phyloP scores from a whole-genome alignment of 2,888 invertebrate species.

The Octodonta nipae region DNA sequence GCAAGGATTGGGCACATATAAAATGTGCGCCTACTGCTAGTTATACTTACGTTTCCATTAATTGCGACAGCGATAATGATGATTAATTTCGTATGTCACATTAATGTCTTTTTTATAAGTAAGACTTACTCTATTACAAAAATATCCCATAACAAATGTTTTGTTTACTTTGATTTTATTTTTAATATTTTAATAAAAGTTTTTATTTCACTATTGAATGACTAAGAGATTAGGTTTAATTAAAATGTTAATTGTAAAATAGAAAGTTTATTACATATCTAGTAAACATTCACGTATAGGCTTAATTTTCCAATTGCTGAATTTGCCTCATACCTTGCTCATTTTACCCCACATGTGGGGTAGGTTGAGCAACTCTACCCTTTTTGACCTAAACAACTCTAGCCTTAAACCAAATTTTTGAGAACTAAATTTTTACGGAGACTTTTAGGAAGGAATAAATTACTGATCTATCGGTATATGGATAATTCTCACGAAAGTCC shows the following conservation, averaged over 20 bases:
- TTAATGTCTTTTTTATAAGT: not conserved
- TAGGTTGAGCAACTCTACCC: not conserved
- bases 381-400: not conserved
- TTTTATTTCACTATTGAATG: not conserved
- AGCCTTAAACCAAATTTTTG: not conserved
- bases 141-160: not conserved
- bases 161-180: not conserved
- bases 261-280: not conserved
- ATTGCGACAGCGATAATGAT: slow-evolving; percentile 1
- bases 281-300: no score
- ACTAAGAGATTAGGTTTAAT: not conserved
- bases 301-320: not conserved
- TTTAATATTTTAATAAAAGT: no score
- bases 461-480: slow-evolving; percentile 1
- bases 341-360: not conserved
- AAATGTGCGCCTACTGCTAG: no score
- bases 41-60: not conserved
- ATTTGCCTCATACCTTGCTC: slow-evolving; percentile 1
- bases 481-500: no score
- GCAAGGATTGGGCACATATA: no score
- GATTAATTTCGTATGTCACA: not conserved
- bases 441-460: slow-evolving; percentile 1
- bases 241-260: not conserved
- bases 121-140: not conserved
- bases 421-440: not conserved